Percentiles rank a stretch among this genome's conserved stretches.
These are phyloP conservation scores for Pygoscelis antarcticus DNA, from an alignment of 2,113 vertebrate species.

Conservation along the genomic window DNA sequence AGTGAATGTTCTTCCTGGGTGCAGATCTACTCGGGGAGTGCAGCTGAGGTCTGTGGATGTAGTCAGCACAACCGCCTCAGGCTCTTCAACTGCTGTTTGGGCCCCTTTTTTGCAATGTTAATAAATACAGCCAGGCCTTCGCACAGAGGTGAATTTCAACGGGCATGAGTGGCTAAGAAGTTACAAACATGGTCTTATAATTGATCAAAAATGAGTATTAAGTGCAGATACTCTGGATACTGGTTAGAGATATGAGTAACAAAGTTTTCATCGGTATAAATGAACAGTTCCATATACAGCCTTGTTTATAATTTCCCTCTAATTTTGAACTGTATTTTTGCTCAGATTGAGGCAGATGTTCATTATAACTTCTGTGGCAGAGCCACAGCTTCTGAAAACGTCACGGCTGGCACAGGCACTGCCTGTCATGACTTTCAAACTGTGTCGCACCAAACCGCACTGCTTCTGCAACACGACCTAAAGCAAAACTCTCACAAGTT, in stretches of 20 bases:
- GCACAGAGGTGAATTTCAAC: background rate
- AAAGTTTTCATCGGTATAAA: background rate
- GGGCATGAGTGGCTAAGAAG: background rate
- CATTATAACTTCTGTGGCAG: background rate
- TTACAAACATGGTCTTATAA: no score
- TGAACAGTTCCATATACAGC: background rate
- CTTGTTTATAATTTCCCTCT: background rate
- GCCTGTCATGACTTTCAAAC: background rate
- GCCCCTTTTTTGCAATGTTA: no score
- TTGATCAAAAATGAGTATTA: background rate
- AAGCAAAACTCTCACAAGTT: background rate
- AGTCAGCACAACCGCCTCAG: background rate
- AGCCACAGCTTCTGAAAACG: background rate
- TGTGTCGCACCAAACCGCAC: accelerated
- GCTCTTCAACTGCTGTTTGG: accelerated
- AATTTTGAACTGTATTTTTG: background rate
- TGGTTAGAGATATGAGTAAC: background rate
- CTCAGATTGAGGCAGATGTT: background rate
- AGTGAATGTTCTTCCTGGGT: accelerated
- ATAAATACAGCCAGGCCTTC: background rate
- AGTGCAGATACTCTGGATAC: background rate
- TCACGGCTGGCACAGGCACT: background rate
- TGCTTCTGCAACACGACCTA: accelerated
- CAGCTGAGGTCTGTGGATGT: accelerated
- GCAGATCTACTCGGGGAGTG: background rate